These are phyloP conservation scores for Serranus cabrilla DNA, from an alignment of 2,797 vertebrate genomes.

Conservation along the genomic window DNA sequence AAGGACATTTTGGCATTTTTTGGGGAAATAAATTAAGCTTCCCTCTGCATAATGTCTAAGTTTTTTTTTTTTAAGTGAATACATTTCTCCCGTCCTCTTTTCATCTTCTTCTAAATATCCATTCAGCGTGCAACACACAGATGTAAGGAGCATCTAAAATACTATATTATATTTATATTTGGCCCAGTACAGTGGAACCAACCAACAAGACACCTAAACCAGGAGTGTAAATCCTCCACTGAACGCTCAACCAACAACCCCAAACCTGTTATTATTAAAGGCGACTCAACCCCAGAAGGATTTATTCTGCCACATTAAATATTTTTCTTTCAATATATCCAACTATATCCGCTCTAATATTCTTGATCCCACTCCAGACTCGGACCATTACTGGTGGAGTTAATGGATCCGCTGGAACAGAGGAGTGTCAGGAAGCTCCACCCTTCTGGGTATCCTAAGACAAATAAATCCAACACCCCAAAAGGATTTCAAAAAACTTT, in stretches of 20 bases:
- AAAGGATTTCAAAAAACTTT: conserved; percentile 30
- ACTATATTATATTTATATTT: conserved; percentile 24
- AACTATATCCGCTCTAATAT: not conserved
- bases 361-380: conserved; percentile 6
- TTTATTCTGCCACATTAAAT: not conserved
- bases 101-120: conserved; percentile 16
- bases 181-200: conserved; percentile 30
- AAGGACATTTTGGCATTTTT: not conserved
- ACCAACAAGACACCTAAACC: conserved; percentile 7
- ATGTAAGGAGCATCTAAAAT: conserved; percentile 14
- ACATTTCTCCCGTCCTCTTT: not conserved
- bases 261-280: conserved; percentile 19
- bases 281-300: conserved; percentile 14
- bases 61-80: not conserved
- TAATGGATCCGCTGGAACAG: conserved; percentile 20
- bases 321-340: not conserved
- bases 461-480: not conserved
- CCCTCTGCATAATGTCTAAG: no score
- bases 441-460: conserved; percentile 5
- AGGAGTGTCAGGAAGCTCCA: not conserved
- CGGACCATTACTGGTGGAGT: conserved; percentile 5
- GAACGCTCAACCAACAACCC: conserved; percentile 10
- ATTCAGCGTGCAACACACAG: conserved; percentile 12
- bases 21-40: not conserved
- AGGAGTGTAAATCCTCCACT: conserved; percentile 2